Evolutionary conservation across 2,888 invertebrate species (phyloP), one percentile per base, ranked within the genome.

Genomic region (Philonicus albiceps): DNA sequence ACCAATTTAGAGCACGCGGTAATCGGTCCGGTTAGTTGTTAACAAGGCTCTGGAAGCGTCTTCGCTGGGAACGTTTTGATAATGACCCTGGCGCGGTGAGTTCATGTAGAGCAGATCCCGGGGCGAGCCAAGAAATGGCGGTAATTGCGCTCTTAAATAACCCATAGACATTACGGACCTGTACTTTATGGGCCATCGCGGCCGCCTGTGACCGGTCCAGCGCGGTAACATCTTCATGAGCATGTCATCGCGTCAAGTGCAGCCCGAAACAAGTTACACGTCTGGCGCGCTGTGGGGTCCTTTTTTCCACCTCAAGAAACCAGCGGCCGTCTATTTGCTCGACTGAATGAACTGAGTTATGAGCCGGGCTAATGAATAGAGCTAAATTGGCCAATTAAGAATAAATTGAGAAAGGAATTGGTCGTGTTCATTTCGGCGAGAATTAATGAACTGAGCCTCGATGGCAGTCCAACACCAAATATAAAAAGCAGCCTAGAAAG

Each of bases 361-460:
- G 49, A 22, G 37, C n/a, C 64, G 55, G 64, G 2, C 49, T 81
- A 81, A 81, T 81, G 81, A 81, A 81, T 55, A 64, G 81, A 13
- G 19, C 81, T 49, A 81, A 64, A 81, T 81, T 81, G 81, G 64
- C 64, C 81, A 81, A 81, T 81, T 81, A 81, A 34, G 81, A 55
- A 34, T 55, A 81, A 81, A 64, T 81, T 81, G 55, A 49, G 78
- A 64, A 81, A 81, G 64, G 81, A 53, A 81, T 53, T 64, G 55
- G 34, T 34, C 64, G 49, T 55, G 34, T 55, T 64, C 31, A 31
- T 27, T 55, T 81, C 34, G 34, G 34, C 30, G 11, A 22, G 34
- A 55, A 81, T 81, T 55, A 81, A 81, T 64, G 81, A 64, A 64
- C 34, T 81, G 5, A 74, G 31, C 34, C 30, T 1, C 31, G 34